Conservation (phyloP, 1,140 invertebrate species). For the Neotoxoptera formosana region DNA sequence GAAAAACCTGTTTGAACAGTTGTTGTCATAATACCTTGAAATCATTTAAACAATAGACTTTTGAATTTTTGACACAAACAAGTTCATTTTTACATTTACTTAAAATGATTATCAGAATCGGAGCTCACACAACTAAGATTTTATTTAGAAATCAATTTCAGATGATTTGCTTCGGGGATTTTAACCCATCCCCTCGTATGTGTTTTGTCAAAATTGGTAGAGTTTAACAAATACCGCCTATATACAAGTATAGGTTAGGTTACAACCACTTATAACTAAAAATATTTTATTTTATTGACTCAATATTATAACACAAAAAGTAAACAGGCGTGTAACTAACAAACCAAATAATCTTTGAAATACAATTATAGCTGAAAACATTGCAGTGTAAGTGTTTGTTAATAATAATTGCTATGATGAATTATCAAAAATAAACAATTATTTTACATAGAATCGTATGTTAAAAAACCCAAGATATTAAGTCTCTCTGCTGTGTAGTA, state of each 20-base stretch:
- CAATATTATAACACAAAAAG: background rate
- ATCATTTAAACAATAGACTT: conserved; percentile 29
- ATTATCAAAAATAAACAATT: background rate
- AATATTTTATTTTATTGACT: background rate
- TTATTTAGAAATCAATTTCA: background rate
- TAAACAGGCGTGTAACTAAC: background rate
- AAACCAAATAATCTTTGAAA: background rate
- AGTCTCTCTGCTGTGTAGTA: background rate
- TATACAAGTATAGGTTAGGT: too few relatives aligned
- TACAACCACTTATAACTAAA: background rate
- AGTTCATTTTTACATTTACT: conserved; percentile 9
- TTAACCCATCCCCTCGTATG: background rate
- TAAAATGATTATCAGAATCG: background rate
- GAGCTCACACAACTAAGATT: background rate
- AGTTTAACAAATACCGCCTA: background rate
- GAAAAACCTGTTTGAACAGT: conserved; percentile 44
- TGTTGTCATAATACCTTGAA: conserved; percentile 33
- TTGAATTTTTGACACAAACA: conserved; percentile 2
- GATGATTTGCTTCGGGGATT: background rate
- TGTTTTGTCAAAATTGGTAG: background rate
- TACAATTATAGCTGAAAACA: background rate
- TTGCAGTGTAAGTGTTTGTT: background rate
- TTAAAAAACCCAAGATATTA: background rate
- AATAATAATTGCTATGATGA: background rate
- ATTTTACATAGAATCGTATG: background rate